Evolutionary conservation across 2,797 vertebrate species (phyloP).

Genomic region (Pelodytes ibericus): DNA sequence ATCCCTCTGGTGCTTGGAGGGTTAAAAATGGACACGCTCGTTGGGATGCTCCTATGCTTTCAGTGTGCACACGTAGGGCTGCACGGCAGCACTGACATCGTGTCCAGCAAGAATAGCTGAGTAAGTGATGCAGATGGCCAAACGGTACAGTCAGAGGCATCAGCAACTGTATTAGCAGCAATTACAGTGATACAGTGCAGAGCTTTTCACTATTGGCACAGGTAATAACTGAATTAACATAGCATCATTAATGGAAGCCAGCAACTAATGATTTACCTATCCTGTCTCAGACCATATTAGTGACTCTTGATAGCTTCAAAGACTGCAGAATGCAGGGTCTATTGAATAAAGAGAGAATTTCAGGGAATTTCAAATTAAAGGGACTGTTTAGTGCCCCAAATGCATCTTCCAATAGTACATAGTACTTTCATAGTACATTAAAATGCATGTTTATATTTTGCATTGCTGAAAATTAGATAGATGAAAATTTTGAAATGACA

Average conservation of each 20-base stretch:
- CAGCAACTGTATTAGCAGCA: background rate
- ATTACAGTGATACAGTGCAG: constrained; percentile 3
- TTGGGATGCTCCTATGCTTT: background rate
- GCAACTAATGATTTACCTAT: background rate
- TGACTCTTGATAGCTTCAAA: no score
- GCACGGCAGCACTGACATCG: background rate
- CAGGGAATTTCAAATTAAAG: no score
- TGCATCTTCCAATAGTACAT: no score
- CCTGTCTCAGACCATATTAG: background rate
- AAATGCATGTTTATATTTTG: no score
- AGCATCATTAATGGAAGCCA: background rate
- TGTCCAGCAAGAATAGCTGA: background rate
- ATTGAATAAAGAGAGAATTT: no score
- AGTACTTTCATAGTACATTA: no score
- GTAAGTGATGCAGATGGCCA: background rate
- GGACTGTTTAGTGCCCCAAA: no score
- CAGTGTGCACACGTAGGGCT: no score
- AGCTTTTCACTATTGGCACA: constrained; percentile 10
- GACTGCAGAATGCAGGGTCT: no score
- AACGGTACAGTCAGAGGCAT: background rate
- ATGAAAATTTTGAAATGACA: no score
- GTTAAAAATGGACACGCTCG: background rate
- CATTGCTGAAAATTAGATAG: no score
- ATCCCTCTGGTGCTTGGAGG: background rate
- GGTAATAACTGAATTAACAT: background rate